Percentiles rank a stretch among this genome's conserved stretches.
phyloP scores from a whole-genome alignment of 2,797 vertebrate species.

The Borostomias antarcticus region DNA sequence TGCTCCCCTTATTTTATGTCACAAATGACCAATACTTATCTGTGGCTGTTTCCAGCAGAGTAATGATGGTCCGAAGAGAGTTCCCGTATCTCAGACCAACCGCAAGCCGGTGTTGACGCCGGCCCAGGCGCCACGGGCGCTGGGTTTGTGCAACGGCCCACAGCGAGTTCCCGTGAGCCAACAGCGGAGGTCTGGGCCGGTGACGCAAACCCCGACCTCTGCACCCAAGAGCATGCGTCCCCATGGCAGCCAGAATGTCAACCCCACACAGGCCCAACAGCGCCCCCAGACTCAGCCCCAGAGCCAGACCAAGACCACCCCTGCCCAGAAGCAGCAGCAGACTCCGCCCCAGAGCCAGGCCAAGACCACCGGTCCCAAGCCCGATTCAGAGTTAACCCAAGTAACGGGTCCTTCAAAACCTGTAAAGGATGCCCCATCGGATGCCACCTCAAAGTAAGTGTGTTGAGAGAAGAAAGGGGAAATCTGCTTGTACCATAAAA shows the following conservation, averaged over 20 bases:
- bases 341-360: background rate
- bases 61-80: slow-evolving; percentile 77
- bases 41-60: slow-evolving; percentile 48
- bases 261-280: slow-evolving; percentile 40
- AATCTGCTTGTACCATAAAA: too few species aligned
- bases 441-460: slow-evolving; percentile 57
- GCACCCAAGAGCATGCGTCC: slow-evolving; percentile 34
- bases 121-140: slow-evolving; percentile 71
- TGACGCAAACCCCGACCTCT: slow-evolving; percentile 10
- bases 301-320: slow-evolving; percentile 26
- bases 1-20: background rate
- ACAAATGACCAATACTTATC: background rate
- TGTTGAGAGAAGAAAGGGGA: background rate
- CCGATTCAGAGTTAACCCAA: background rate
- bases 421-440: slow-evolving; percentile 25
- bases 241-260: slow-evolving; percentile 61
- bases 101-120: slow-evolving; percentile 52
- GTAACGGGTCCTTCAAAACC: slow-evolving; percentile 32
- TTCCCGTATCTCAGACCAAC: slow-evolving; percentile 72
- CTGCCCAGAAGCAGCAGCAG: background rate
- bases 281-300: slow-evolving; percentile 15
- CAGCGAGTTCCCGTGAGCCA: slow-evolving; percentile 71
- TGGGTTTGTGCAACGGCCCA: slow-evolving; percentile 78
- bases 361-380: background rate
- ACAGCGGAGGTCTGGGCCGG: slow-evolving; percentile 65